Evolutionary conservation across 2,113 vertebrate genomes (phyloP).

Genomic region (Bos javanicus): DNA sequence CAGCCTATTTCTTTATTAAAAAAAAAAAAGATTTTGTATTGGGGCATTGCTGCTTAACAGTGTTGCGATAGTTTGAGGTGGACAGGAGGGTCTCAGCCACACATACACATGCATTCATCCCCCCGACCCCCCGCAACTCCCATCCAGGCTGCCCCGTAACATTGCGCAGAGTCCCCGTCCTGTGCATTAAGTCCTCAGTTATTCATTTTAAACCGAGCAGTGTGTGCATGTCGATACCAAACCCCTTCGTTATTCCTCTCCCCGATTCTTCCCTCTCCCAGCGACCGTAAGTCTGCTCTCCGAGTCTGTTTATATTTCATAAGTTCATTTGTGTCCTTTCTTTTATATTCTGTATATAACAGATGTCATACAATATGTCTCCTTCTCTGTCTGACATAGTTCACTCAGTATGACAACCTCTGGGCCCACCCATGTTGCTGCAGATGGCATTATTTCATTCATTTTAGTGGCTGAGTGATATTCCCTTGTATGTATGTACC

Average conservation of each 20-base stretch:
- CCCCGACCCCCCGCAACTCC: rapidly evolving
- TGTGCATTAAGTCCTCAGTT: rapidly evolving
- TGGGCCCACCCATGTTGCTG: background rate
- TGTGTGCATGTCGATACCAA: rapidly evolving
- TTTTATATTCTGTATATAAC: background rate
- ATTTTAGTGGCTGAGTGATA: rapidly evolving
- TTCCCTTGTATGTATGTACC: background rate
- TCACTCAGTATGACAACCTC: background rate
- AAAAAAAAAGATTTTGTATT: background rate
- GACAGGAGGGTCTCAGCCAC: background rate
- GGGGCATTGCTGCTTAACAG: background rate
- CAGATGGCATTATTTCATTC: background rate
- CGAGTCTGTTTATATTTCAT: background rate
- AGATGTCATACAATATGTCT: background rate
- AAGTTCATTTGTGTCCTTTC: background rate
- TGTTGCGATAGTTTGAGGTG: background rate
- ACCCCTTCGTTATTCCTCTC: rapidly evolving
- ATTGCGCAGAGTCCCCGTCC: background rate
- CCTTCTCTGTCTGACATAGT: background rate
- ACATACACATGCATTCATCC: background rate
- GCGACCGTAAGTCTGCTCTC: background rate
- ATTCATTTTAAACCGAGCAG: background rate
- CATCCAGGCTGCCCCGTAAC: background rate
- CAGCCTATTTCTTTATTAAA: background rate
- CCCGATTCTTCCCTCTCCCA: rapidly evolving